Evolutionary conservation across 2,113 vertebrate genomes (phyloP).

Genomic region (Poeciliopsis retropinna): DNA sequence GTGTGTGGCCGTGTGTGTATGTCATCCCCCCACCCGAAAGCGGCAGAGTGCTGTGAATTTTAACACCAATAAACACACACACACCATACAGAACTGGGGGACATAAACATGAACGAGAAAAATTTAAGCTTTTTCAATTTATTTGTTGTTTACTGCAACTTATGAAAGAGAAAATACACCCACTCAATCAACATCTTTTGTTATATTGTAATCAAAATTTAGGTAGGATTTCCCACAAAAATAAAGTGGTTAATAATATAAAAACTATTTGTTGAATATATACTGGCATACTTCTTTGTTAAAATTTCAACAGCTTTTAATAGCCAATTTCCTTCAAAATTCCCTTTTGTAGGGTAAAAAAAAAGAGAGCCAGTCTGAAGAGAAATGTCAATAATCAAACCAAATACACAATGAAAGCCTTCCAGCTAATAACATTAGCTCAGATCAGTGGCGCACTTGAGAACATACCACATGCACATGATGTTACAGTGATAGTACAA

Average conservation of each 20-base stretch:
- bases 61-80: too few species aligned
- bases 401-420: too few species aligned
- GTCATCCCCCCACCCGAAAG: too few species aligned
- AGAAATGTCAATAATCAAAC: background rate
- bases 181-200: background rate
- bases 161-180: background rate
- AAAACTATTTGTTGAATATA: background rate
- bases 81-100: too few species aligned
- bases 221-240: background rate
- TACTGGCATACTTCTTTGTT: background rate
- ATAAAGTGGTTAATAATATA: background rate
- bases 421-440: background rate
- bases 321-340: background rate
- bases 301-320: background rate
- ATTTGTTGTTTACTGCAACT: too few species aligned
- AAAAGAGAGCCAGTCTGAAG: fast-evolving
- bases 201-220: background rate
- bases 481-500: background rate
- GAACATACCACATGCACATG: background rate
- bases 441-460: slow-evolving; percentile 1
- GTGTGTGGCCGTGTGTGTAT: too few species aligned
- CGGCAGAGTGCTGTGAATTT: too few species aligned
- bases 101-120: too few species aligned
- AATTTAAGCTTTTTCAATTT: too few species aligned
- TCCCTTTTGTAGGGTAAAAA: background rate